Evolutionary conservation across 2,113 vertebrate genomes (phyloP).

Genomic region (Shinisaurus crocodilurus): DNA sequence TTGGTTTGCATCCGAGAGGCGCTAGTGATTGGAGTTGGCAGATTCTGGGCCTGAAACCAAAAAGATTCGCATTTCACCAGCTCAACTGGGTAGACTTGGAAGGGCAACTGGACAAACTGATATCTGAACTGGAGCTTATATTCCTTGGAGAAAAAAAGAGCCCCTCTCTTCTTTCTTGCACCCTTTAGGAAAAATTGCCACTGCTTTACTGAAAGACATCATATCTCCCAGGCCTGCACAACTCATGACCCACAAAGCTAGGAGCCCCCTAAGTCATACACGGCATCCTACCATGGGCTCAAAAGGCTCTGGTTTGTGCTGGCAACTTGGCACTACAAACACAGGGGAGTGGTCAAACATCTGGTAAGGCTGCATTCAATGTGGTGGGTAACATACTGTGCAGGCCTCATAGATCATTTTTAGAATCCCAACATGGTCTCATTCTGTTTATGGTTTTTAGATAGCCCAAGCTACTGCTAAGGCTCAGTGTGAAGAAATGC

Average conservation of each 20-base stretch:
- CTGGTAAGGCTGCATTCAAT: background rate
- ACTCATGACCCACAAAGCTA: background rate
- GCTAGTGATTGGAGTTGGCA: slow-evolving; percentile 87
- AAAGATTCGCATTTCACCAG: background rate
- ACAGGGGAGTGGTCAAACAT: background rate
- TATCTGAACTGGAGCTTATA: background rate
- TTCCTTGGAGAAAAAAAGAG: background rate
- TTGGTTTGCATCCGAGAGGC: slow-evolving; percentile 87
- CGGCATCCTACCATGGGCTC: background rate
- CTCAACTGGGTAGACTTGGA: background rate
- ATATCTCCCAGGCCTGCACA: background rate
- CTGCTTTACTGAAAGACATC: background rate
- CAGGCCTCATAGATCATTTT: background rate
- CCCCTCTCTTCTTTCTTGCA: background rate
- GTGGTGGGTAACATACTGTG: background rate
- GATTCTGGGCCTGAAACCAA: slow-evolving; percentile 83
- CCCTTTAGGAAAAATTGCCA: background rate
- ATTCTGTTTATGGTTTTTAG: background rate
- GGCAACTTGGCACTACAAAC: background rate
- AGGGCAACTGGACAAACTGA: background rate
- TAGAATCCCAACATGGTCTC: background rate
- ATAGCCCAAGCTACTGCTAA: background rate
- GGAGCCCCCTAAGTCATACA: background rate
- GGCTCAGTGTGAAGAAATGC: background rate
- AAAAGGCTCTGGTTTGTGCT: background rate